Evolutionary conservation across 2,888 invertebrate genomes (phyloP).

Genomic region (Onchidella celtica): DNA sequence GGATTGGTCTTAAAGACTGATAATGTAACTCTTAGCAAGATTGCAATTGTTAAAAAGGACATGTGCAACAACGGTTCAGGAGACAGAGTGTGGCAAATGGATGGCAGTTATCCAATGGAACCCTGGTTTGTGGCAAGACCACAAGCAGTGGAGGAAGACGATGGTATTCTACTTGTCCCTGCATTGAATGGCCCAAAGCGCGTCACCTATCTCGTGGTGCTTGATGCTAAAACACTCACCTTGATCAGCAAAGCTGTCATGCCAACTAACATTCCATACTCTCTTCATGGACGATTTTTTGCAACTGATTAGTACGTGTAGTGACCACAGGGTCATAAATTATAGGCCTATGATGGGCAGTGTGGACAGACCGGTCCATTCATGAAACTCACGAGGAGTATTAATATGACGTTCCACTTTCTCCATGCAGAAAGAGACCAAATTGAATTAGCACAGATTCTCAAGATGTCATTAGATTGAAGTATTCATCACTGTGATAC

Average conservation of each 20-base stretch:
- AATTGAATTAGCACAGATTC: no score
- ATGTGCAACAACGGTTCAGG: slow-evolving; percentile 60
- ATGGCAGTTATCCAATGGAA: slow-evolving; percentile 71
- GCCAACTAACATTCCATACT: slow-evolving; percentile 73
- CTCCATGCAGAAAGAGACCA: no score
- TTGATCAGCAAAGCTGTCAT: slow-evolving; percentile 64
- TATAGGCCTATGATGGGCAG: no score
- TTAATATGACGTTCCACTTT: no score
- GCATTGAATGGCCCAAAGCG: slow-evolving; percentile 67
- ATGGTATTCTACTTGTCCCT: slow-evolving; percentile 72
- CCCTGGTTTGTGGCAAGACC: slow-evolving; percentile 73
- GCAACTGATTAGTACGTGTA: slow-evolving; percentile 41
- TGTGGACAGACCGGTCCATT: no score
- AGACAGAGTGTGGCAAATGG: slow-evolving; percentile 62
- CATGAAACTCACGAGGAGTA: no score
- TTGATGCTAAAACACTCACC: slow-evolving; percentile 70
- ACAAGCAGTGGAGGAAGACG: slow-evolving; percentile 67
- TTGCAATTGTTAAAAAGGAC: slow-evolving; percentile 74
- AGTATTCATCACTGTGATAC: no score
- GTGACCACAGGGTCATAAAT: not conserved
- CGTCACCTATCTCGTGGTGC: slow-evolving; percentile 67
- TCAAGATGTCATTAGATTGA: no score
- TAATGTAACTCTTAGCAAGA: slow-evolving; percentile 60
- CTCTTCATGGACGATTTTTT: slow-evolving; percentile 76
- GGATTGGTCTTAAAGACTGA: slow-evolving; percentile 73